Conservation (phyloP, 2,113 vertebrate genomes). For the Tyrannus savana region DNA sequence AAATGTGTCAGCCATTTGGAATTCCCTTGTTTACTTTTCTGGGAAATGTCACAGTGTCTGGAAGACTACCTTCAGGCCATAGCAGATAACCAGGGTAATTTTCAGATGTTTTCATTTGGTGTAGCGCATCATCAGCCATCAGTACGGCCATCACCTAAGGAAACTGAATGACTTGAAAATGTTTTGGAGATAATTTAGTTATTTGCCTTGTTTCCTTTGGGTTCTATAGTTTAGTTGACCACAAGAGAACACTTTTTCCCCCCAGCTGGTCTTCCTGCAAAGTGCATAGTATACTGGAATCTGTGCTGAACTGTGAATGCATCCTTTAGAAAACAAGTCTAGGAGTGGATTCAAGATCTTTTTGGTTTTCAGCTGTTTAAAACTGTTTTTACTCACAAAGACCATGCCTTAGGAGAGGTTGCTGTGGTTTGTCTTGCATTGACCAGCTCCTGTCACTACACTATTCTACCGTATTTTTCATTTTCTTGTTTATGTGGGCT, state of each 20-base stretch:
- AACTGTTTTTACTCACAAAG: neutral
- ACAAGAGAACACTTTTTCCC: neutral
- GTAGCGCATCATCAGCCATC: neutral
- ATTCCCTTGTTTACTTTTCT: neutral
- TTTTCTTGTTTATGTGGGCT: neutral
- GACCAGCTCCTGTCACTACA: neutral
- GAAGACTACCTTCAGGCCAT: neutral
- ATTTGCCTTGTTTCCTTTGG: neutral
- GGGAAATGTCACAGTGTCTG: neutral
- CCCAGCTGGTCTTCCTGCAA: neutral
- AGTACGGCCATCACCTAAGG: neutral
- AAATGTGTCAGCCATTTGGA: neutral
- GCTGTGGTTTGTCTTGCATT: neutral
- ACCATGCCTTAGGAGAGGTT: neutral
- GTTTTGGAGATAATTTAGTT: neutral
- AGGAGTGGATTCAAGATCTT: neutral
- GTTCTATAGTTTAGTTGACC: neutral
- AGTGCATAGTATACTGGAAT: neutral
- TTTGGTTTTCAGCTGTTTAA: neutral
- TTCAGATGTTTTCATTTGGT: neutral
- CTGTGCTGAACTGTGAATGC: neutral
- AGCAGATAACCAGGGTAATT: neutral
- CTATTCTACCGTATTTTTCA: neutral
- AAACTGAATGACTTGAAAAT: neutral
- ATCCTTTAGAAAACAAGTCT: neutral